Evolutionary conservation across 35 echinoderm and acorn worm genomes (phyloP).

Genomic region (Eucidaris tribuloides): DNA sequence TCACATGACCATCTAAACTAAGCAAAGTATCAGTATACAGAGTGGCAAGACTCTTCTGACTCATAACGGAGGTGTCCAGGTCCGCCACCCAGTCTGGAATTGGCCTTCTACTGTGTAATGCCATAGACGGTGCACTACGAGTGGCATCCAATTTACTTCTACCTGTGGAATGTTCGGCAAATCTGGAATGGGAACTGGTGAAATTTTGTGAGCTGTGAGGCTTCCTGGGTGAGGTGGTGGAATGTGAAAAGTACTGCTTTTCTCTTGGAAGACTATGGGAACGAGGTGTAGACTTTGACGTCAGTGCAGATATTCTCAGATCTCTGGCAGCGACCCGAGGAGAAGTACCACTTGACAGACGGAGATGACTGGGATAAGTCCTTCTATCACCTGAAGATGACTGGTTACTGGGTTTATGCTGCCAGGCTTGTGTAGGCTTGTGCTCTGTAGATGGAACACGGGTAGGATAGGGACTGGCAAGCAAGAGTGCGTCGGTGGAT

Average conservation of each 20-base stretch:
- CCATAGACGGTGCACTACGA: no score
- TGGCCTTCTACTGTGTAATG: no score
- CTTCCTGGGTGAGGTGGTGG: no score
- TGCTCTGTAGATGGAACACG: background rate
- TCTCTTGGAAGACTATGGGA: no score
- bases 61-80: constrained; percentile 17
- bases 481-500: constrained; percentile 43
- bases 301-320: no score
- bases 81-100: constrained; percentile 56
- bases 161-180: background rate
- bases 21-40: constrained; percentile 1
- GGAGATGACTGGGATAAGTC: no score
- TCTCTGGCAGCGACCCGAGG: background rate
- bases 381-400: no score
- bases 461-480: constrained; percentile 5
- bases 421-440: background rate
- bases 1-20: background rate
- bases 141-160: no score
- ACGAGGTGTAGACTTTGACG: background rate
- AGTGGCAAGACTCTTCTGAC: background rate
- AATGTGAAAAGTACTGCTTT: no score
- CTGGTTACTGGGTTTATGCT: background rate
- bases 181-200: no score
- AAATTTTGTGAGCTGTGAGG: no score
- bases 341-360: background rate